Evolutionary conservation across 2,113 vertebrate species (phyloP).

Genomic region (Psammodynastes pulverulentus): DNA sequence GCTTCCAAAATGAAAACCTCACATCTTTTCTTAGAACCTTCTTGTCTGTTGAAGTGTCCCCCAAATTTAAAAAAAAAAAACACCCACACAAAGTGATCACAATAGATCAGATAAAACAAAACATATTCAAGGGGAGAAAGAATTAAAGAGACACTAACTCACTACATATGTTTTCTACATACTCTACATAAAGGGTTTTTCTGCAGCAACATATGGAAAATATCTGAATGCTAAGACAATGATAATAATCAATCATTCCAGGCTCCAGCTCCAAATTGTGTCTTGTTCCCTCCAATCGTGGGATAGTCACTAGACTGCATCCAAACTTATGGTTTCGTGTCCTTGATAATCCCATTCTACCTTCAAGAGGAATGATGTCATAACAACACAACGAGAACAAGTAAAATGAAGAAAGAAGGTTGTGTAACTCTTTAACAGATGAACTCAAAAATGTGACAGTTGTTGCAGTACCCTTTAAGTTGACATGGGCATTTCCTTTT

Average conservation of each 20-base stretch:
- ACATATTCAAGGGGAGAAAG: slow-evolving; percentile 57
- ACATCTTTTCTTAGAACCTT: slow-evolving; percentile 46
- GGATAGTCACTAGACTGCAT: slow-evolving; percentile 66
- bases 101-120: slow-evolving; percentile 61
- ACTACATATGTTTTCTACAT: slow-evolving; percentile 73
- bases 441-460: slow-evolving; percentile 20
- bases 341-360: slow-evolving; percentile 64
- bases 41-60: slow-evolving; percentile 39
- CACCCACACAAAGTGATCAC: slow-evolving; percentile 22
- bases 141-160: slow-evolving; percentile 71
- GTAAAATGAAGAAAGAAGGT: slow-evolving; percentile 38
- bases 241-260: slow-evolving; percentile 80
- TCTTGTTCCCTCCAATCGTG: slow-evolving; percentile 69
- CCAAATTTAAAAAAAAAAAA: slow-evolving; percentile 33
- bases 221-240: slow-evolving; percentile 77
- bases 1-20: slow-evolving; percentile 8
- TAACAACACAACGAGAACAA: slow-evolving; percentile 51
- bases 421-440: slow-evolving; percentile 49
- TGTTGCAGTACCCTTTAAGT: slow-evolving; percentile 11
- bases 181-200: slow-evolving; percentile 64
- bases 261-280: slow-evolving; percentile 71
- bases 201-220: slow-evolving; percentile 76
- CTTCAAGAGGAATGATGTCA: slow-evolving; percentile 70
- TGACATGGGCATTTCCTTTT: neutral
- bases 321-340: slow-evolving; percentile 64